phyloP scores from a whole-genome alignment of 1,140 invertebrate species.

The Berghia stephanieae region DNA sequence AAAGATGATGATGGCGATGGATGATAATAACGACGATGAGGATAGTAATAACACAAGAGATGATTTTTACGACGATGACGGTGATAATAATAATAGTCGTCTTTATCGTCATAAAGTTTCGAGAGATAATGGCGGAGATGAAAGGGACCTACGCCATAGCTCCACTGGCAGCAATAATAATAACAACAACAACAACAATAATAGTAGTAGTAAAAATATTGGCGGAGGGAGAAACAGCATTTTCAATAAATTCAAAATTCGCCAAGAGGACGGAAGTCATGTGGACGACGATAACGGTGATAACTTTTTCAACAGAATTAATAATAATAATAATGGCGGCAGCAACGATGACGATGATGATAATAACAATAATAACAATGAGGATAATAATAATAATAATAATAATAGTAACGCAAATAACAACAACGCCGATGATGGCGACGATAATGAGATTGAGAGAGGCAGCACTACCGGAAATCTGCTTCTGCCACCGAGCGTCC shows the following conservation, averaged over 20 bases:
- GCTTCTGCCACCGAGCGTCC: conserved; percentile 14
- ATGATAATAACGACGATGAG: background rate
- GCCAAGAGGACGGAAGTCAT: background rate
- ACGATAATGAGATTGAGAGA: no score
- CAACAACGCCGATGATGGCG: no score
- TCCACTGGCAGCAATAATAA: background rate
- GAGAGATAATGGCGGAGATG: conserved; percentile 36
- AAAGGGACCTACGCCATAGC: background rate
- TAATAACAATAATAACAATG: no score
- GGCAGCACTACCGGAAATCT: no score
- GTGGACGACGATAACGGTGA: no score
- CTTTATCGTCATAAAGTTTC: no score
- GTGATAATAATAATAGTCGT: conserved; percentile 36
- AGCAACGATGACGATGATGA: conserved; percentile 33
- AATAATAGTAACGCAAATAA: no score
- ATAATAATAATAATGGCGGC: conserved; percentile 41
- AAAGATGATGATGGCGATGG: background rate
- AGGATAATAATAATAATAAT: no score
- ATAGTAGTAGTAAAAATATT: background rate
- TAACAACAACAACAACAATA: background rate
- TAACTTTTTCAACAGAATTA: no score
- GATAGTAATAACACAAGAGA: background rate
- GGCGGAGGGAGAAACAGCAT: conserved; percentile 6
- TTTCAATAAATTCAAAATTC: background rate
- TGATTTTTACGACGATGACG: background rate